Conservation (phyloP, 2,888 invertebrate species). For the Oxycera nigricornis region DNA sequence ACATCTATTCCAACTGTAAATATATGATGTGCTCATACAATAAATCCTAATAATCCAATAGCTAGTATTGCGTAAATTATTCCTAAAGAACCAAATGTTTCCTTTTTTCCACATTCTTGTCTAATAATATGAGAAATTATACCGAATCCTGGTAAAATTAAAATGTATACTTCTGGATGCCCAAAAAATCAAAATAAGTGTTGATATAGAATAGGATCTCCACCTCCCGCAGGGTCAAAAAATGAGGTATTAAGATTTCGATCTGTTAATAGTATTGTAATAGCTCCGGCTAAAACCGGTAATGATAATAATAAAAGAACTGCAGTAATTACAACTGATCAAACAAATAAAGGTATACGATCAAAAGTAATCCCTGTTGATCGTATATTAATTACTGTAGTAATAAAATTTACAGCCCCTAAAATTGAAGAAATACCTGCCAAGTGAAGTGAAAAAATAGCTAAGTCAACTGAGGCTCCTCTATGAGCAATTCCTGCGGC, state of each 20-base stretch:
- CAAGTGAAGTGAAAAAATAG: slow-evolving; percentile 79
- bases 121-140: slow-evolving; percentile 81
- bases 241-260: slow-evolving; percentile 83
- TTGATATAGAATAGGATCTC: slow-evolving; percentile 82
- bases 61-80: slow-evolving; percentile 86
- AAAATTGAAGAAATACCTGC: slow-evolving; percentile 77
- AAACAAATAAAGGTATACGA: slow-evolving; percentile 75
- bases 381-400: slow-evolving; percentile 77
- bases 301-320: slow-evolving; percentile 71
- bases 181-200: slow-evolving; percentile 90
- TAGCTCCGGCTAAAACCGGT: slow-evolving; percentile 80
- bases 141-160: slow-evolving; percentile 84
- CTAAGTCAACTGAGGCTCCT: slow-evolving; percentile 74
- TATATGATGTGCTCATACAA: slow-evolving; percentile 87
- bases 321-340: slow-evolving; percentile 74
- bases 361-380: slow-evolving; percentile 67
- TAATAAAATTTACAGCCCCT: slow-evolving; percentile 81
- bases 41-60: slow-evolving; percentile 82
- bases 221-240: slow-evolving; percentile 81
- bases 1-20: slow-evolving; percentile 85
- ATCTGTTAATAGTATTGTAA: slow-evolving; percentile 80
- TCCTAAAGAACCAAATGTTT: slow-evolving; percentile 74
- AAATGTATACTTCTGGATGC: slow-evolving; percentile 86
- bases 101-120: slow-evolving; percentile 77
- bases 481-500: slow-evolving; percentile 70